Percentiles rank a stretch among this genome's conserved stretches.
Evolutionary conservation across 2,797 vertebrate genomes (phyloP).

Genomic region (Lophotriccus pileatus): DNA sequence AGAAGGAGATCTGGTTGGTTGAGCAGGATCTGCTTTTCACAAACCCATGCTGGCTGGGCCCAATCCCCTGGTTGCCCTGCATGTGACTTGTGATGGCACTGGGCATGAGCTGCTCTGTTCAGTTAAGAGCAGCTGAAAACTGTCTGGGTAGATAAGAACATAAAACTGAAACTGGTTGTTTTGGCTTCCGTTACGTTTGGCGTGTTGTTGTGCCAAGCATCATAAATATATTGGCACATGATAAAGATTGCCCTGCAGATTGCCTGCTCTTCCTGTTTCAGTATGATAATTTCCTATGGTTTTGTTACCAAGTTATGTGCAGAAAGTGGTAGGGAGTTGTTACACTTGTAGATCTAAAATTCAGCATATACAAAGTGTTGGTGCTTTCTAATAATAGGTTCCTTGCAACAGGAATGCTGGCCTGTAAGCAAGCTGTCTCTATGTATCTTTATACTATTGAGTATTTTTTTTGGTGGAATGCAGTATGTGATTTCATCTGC

Average conservation of each 20-base stretch:
- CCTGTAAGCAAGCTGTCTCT: neutral
- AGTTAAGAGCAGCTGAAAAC: neutral
- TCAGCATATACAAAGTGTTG: neutral
- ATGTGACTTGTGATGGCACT: rapidly evolving
- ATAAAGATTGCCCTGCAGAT: neutral
- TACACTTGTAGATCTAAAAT: neutral
- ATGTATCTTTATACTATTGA: neutral
- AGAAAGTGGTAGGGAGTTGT: neutral
- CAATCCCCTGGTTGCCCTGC: neutral
- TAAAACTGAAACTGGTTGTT: neutral
- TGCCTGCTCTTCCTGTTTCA: neutral
- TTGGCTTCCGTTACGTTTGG: neutral
- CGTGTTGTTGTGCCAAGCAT: neutral
- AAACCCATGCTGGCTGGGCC: neutral
- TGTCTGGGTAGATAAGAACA: neutral
- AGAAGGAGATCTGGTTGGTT: neutral
- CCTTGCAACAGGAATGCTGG: neutral
- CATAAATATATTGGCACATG: neutral
- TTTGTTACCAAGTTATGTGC: neutral
- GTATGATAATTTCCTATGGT: neutral
- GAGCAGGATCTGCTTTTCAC: neutral
- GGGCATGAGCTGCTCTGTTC: neutral
- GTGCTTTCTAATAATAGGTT: neutral
- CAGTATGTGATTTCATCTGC: neutral
- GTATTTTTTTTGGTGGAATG: neutral